Evolutionary conservation across 2,888 invertebrate species (phyloP).

Genomic region (Epinotia ramella): DNA sequence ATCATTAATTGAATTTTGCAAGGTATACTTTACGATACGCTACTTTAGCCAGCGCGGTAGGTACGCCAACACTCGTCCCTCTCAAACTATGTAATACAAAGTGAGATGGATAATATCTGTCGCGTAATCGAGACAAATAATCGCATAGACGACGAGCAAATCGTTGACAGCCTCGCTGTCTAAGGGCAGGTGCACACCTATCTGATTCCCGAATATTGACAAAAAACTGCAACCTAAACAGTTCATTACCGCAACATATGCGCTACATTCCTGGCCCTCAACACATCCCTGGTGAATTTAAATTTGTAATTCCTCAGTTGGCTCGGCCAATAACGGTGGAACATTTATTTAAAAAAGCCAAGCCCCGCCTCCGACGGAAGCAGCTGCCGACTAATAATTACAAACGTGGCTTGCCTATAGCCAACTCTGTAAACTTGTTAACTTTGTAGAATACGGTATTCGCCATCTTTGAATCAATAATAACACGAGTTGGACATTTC

Average conservation of each 20-base stretch:
- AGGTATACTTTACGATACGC: no score
- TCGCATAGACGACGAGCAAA: background rate
- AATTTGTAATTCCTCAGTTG: slow-evolving; percentile 76
- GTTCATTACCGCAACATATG: slow-evolving; percentile 74
- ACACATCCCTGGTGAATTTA: slow-evolving; percentile 80
- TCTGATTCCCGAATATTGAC: slow-evolving; percentile 35
- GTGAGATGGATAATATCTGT: background rate
- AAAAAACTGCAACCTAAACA: slow-evolving; percentile 54
- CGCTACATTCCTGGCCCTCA: slow-evolving; percentile 77
- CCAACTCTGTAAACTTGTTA: slow-evolving; percentile 65
- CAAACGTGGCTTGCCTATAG: slow-evolving; percentile 75
- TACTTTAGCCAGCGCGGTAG: no score
- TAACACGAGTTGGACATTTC: background rate
- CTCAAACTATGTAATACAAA: background rate
- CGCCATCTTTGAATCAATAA: slow-evolving; percentile 22
- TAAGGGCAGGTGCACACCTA: slow-evolving; percentile 20
- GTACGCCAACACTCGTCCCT: background rate
- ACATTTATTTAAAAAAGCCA: slow-evolving; percentile 74
- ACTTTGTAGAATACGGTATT: slow-evolving; percentile 46
- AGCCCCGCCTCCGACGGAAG: slow-evolving; percentile 80
- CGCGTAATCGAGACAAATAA: background rate
- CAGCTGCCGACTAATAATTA: slow-evolving; percentile 83
- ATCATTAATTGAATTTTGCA: no score
- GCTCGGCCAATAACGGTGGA: slow-evolving; percentile 76
- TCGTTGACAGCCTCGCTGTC: background rate